Evolutionary conservation across 2,113 vertebrate species (phyloP).

Genomic region (Mellivora capensis): DNA sequence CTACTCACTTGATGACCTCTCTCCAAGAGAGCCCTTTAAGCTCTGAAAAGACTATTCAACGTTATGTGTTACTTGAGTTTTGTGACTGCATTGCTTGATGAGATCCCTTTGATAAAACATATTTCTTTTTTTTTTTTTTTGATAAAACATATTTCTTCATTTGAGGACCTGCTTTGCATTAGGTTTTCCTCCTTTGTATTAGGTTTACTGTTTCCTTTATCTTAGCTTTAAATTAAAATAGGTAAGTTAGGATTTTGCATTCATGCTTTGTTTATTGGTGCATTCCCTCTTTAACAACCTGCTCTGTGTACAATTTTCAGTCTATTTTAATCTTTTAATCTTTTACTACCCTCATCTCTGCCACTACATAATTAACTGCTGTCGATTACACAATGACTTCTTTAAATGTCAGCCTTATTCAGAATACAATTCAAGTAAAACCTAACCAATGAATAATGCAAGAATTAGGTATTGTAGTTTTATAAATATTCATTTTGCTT

Average conservation of each 20-base stretch:
- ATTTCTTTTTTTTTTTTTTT: too few relatives aligned
- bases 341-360: neutral
- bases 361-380: constrained; percentile 3
- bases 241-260: neutral
- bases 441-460: neutral
- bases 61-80: too few relatives aligned
- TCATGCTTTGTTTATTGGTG: neutral
- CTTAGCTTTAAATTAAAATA: constrained; percentile 2
- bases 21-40: neutral
- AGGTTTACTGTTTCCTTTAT: neutral
- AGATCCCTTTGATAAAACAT: neutral
- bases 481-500: neutral
- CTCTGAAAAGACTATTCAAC: neutral
- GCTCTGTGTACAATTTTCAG: neutral
- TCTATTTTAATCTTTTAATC: neutral
- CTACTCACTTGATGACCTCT: neutral
- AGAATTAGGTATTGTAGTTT: neutral
- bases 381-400: neutral
- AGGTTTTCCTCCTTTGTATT: constrained; percentile 1
- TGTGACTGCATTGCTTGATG: neutral
- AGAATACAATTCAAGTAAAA: constrained; percentile 2
- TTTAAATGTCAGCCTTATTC: neutral
- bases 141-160: neutral
- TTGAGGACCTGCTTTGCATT: neutral
- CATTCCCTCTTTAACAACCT: neutral